Evolutionary conservation across 2,888 invertebrate genomes (phyloP).

Genomic region (Gibbula magus): DNA sequence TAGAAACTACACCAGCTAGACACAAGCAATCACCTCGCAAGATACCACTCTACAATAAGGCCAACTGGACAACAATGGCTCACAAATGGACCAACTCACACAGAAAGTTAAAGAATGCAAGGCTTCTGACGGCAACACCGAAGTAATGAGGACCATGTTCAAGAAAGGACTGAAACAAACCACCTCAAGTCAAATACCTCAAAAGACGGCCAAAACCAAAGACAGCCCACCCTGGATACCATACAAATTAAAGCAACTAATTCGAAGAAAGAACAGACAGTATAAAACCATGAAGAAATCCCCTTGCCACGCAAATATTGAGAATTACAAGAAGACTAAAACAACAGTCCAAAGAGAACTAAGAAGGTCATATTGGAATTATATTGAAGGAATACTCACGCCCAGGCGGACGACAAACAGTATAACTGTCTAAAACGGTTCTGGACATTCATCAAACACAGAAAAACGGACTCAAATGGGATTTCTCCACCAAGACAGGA

Average conservation of each 20-base stretch:
- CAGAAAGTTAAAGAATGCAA: neutral
- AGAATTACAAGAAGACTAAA: too few species aligned
- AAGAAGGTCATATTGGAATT: too few species aligned
- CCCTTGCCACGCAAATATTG: too few species aligned
- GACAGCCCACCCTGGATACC: conserved; percentile 37
- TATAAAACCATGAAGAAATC: conserved; percentile 9
- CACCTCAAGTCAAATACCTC: conserved; percentile 22
- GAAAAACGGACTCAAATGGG: too few species aligned
- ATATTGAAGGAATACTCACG: too few species aligned
- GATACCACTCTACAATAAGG: conserved; percentile 42
- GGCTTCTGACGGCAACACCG: neutral
- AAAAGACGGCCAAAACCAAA: conserved; percentile 27
- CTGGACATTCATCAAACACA: too few species aligned
- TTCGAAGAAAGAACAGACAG: conserved; percentile 20
- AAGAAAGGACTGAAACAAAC: conserved; percentile 17
- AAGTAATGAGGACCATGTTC: conserved; percentile 19
- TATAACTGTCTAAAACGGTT: too few species aligned
- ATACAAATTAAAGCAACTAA: conserved; percentile 28
- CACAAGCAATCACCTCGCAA: conserved; percentile 23
- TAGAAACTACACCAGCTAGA: neutral
- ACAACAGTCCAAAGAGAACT: too few species aligned
- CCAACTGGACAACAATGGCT: conserved; percentile 34
- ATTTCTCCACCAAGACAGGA: too few species aligned
- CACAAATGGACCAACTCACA: conserved; percentile 28
- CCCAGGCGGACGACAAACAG: too few species aligned